Conservation (phyloP, 2,797 vertebrate genomes). For the Esox lucius region DNA sequence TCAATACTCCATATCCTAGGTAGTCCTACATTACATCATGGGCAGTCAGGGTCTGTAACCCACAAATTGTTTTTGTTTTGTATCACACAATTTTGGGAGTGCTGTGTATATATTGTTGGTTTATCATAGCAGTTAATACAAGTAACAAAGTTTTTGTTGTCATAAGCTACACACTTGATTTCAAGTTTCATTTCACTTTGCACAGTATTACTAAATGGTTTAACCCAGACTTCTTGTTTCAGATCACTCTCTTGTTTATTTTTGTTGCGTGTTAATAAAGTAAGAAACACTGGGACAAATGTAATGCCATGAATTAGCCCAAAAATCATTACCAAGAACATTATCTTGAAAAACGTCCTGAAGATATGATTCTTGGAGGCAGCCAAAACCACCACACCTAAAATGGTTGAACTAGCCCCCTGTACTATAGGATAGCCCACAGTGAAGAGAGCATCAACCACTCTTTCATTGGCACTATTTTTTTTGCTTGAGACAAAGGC, state of each 20-base stretch:
- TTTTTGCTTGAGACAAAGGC: slow-evolving; percentile 73
- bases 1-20: not conserved
- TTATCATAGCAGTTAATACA: not conserved
- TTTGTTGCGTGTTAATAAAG: slow-evolving; percentile 46
- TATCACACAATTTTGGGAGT: not conserved
- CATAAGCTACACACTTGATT: not conserved
- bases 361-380: slow-evolving; percentile 75
- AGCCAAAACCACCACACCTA: slow-evolving; percentile 75
- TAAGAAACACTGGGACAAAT: slow-evolving; percentile 82
- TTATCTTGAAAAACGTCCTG: slow-evolving; percentile 84
- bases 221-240: not conserved
- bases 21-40: not conserved
- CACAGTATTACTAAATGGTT: not conserved
- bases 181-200: slow-evolving; percentile 5
- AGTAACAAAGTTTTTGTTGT: slow-evolving; percentile 15
- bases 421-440: slow-evolving; percentile 81
- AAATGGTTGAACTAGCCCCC: slow-evolving; percentile 75
- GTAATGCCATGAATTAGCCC: slow-evolving; percentile 76
- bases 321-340: slow-evolving; percentile 81
- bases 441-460: slow-evolving; percentile 68
- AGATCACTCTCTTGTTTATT: not conserved
- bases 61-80: slow-evolving; percentile 4
- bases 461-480: slow-evolving; percentile 52
- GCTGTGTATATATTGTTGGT: slow-evolving; percentile 17
- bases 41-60: slow-evolving; percentile 20